Percentiles rank a stretch among this genome's conserved stretches.
phyloP scores from a whole-genome alignment of 2,797 vertebrate genomes.

The Botia kubotai region DNA sequence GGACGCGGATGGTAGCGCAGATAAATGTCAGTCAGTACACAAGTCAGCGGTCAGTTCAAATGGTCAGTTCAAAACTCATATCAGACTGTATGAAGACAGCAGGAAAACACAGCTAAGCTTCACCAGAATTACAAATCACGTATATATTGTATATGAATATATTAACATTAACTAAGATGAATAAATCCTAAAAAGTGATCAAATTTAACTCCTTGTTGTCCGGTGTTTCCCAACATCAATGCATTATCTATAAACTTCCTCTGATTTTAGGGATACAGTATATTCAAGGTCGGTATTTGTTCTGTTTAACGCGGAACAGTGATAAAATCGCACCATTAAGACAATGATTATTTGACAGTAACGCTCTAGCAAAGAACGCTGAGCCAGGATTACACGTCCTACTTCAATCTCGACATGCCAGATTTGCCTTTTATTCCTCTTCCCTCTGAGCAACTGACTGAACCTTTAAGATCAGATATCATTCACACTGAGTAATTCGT shows the following conservation, averaged over 20 bases:
- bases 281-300: not conserved
- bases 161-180: too few species aligned
- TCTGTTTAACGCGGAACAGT: not conserved
- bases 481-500: slow-evolving; percentile 46
- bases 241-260: too few species aligned
- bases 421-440: slow-evolving; percentile 21
- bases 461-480: slow-evolving; percentile 44
- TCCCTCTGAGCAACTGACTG: slow-evolving; percentile 43
- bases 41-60: slow-evolving; percentile 16
- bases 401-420: slow-evolving; percentile 14
- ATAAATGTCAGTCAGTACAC: not conserved
- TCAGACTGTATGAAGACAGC: too few species aligned
- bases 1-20: not conserved
- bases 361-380: not conserved
- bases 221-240: too few species aligned
- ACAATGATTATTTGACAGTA: not conserved
- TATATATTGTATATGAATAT: too few species aligned
- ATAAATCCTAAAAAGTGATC: too few species aligned
- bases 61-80: not conserved
- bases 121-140: too few species aligned
- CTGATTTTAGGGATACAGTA: not conserved
- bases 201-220: too few species aligned
- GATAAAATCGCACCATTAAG: not conserved
- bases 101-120: not conserved
- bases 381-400: slow-evolving; percentile 23